Evolutionary conservation across 1,140 invertebrate genomes (phyloP).

Genomic region (Caerostris darwini): DNA sequence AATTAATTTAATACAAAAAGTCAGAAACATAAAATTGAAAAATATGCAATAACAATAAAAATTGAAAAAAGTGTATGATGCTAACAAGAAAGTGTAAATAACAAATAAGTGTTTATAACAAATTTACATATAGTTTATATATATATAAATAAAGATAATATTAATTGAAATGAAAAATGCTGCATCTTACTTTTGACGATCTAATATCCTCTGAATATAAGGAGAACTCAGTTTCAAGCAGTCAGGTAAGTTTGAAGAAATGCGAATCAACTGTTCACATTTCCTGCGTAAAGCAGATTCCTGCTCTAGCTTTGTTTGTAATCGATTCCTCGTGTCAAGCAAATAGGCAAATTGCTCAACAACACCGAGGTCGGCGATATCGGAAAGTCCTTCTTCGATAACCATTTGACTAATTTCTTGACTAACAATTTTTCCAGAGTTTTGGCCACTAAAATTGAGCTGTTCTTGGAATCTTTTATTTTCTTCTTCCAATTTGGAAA

Average conservation of each 20-base stretch:
- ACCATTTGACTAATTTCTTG: conserved; percentile 70
- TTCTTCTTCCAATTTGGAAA: conserved; percentile 77
- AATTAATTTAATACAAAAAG: no score
- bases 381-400: conserved; percentile 61
- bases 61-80: no score
- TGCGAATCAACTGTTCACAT: conserved; percentile 73
- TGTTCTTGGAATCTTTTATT: conserved; percentile 76
- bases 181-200: conserved; percentile 72
- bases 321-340: conserved; percentile 62
- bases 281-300: conserved; percentile 66
- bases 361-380: conserved; percentile 60
- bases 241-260: conserved; percentile 78
- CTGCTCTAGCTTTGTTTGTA: conserved; percentile 78
- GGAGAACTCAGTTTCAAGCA: conserved; percentile 77
- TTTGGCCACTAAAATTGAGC: conserved; percentile 65
- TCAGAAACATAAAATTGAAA: no score
- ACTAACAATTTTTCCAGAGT: conserved; percentile 71
- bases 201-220: conserved; percentile 76
- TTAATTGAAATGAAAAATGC: no score
- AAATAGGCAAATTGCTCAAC: conserved; percentile 74
- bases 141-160: no score
- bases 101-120: no score
- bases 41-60: no score
- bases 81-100: no score
- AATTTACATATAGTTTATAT: no score